Evolutionary conservation across 1,140 invertebrate genomes (phyloP).

Genomic region (Achroia grisella): DNA sequence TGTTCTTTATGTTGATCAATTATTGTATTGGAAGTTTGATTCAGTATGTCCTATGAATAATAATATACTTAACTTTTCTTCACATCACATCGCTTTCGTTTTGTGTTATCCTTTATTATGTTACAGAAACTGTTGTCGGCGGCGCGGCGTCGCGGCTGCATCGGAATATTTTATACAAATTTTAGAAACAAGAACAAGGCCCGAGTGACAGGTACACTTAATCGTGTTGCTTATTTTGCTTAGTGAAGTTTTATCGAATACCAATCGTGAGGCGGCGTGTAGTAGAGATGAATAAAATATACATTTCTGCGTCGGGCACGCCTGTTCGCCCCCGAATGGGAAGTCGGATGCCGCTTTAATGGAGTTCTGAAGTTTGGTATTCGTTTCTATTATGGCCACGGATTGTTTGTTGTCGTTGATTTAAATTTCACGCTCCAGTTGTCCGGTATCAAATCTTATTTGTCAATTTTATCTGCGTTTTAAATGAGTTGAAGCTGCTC

Average conservation of each 20-base stretch:
- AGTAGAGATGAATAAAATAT: slow-evolving; percentile 64
- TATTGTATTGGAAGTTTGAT: no score
- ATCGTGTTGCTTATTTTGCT: slow-evolving; percentile 62
- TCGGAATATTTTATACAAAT: slow-evolving; percentile 72
- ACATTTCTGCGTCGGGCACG: slow-evolving; percentile 44
- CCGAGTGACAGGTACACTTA: slow-evolving; percentile 67
- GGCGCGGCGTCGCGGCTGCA: slow-evolving; percentile 36
- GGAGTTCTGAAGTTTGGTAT: slow-evolving; percentile 55
- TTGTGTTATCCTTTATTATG: slow-evolving; percentile 38
- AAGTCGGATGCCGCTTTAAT: slow-evolving; percentile 56
- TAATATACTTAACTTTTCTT: slow-evolving; percentile 20
- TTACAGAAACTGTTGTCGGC: slow-evolving; percentile 43
- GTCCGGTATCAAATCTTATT: slow-evolving; percentile 44
- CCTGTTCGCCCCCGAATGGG: slow-evolving; percentile 39
- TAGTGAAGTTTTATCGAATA: slow-evolving; percentile 55
- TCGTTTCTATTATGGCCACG: slow-evolving; percentile 54
- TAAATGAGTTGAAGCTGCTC: slow-evolving; percentile 14
- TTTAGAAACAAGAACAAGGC: slow-evolving; percentile 67
- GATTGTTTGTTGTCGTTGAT: slow-evolving; percentile 59
- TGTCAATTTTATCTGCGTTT: slow-evolving; percentile 32
- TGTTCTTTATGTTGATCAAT: no score
- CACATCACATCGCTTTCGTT: slow-evolving; percentile 23
- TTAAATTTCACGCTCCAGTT: slow-evolving; percentile 57
- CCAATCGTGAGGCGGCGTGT: slow-evolving; percentile 47
- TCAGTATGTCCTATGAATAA: no score